phyloP scores from a whole-genome alignment of 2,797 vertebrate species.

The Odontamblyopus lacepedii region DNA sequence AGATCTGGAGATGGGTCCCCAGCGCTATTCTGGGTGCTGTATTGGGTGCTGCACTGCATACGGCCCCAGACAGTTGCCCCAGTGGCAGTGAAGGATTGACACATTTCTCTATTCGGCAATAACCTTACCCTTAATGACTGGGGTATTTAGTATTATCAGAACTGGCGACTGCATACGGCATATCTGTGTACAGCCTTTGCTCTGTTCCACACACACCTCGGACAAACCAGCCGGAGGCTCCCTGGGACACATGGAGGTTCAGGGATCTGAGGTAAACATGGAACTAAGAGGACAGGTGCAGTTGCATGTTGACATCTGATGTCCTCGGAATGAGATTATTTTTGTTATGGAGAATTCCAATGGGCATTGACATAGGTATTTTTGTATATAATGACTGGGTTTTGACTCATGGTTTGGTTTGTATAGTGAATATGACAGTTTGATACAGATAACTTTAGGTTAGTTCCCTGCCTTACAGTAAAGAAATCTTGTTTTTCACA shows the following conservation, averaged over 20 bases:
- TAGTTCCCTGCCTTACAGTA: constrained; percentile 84
- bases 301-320: constrained; percentile 74
- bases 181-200: neutral
- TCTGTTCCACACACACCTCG: neutral
- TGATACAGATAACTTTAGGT: constrained; percentile 50
- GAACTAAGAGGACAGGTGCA: constrained; percentile 58
- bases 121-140: neutral
- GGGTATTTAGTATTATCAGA: neutral
- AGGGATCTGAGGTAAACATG: constrained; percentile 38
- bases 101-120: too few relatives aligned
- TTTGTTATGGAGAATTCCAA: constrained; percentile 75
- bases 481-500: constrained; percentile 81
- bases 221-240: neutral
- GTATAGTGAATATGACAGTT: constrained; percentile 76
- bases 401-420: constrained; percentile 63
- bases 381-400: constrained; percentile 79
- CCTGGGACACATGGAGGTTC: neutral
- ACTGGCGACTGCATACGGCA: too few relatives aligned
- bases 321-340: constrained; percentile 72
- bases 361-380: constrained; percentile 82
- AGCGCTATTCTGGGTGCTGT: too few relatives aligned
- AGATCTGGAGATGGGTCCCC: too few relatives aligned
- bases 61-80: too few relatives aligned
- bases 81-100: too few relatives aligned
- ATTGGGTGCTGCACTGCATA: neutral